Percentiles rank a stretch among this genome's conserved stretches.
Conservation (phyloP, 2,888 invertebrate species). For the Meandrusa payeni region DNA sequence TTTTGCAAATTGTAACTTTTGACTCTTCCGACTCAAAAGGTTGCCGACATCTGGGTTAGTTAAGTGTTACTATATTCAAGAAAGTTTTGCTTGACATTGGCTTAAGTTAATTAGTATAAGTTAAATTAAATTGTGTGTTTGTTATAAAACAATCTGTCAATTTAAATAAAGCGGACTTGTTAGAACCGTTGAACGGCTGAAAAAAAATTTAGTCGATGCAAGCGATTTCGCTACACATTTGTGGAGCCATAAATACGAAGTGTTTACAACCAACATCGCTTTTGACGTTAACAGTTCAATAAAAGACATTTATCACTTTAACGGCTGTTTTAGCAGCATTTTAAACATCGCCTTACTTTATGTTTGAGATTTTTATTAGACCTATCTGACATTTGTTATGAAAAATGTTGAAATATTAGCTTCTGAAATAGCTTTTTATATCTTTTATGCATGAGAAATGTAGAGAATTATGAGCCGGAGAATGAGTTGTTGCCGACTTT, state of each 20-base stretch:
- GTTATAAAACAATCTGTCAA: constrained; percentile 2
- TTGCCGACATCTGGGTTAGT: too few relatives aligned
- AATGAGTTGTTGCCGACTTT: neutral
- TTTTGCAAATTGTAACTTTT: too few relatives aligned
- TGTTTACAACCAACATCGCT: constrained; percentile 64
- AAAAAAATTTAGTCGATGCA: constrained; percentile 28
- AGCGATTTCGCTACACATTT: constrained; percentile 36
- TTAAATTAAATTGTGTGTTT: too few relatives aligned
- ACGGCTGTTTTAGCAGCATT: constrained; percentile 45
- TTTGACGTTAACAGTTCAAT: constrained; percentile 64
- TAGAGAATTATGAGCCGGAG: neutral
- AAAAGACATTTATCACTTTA: constrained; percentile 57
- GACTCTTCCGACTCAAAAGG: too few relatives aligned
- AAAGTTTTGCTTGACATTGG: too few relatives aligned
- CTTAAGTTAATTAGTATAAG: too few relatives aligned
- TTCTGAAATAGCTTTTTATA: neutral
- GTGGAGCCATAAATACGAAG: constrained; percentile 55
- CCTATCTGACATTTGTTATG: constrained; percentile 9
- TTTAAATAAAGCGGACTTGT: constrained; percentile 7
- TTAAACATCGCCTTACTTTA: constrained; percentile 23
- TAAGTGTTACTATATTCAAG: too few relatives aligned
- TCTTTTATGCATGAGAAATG: constrained; percentile 10
- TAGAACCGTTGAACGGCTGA: constrained; percentile 12
- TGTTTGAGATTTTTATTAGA: constrained; percentile 16
- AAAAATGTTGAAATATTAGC: constrained; percentile 4